Evolutionary conservation across 2,797 vertebrate species (phyloP).

Genomic region (Gobio occitaniae): DNA sequence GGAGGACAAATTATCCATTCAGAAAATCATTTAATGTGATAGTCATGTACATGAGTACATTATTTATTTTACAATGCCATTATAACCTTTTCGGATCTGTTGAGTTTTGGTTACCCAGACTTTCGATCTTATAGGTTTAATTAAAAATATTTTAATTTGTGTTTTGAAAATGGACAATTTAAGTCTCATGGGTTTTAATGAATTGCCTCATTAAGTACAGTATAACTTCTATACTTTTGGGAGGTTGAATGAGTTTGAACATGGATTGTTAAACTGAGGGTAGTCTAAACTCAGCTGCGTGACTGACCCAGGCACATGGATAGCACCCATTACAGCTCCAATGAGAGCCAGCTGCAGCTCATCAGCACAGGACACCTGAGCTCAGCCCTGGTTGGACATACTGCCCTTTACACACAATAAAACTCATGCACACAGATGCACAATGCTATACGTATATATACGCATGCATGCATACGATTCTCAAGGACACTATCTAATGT

Average conservation of each 20-base stretch:
- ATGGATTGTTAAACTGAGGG: slow-evolving; percentile 28
- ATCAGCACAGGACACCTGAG: slow-evolving; percentile 61
- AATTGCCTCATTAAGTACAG: slow-evolving; percentile 10
- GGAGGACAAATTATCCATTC: slow-evolving; percentile 16
- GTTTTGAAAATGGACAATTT: neutral
- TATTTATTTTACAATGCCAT: neutral
- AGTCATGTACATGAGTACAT: neutral
- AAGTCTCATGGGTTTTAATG: slow-evolving; percentile 1
- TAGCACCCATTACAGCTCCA: slow-evolving; percentile 54
- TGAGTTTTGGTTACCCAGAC: neutral
- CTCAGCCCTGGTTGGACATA: slow-evolving; percentile 52
- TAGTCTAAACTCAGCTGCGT: slow-evolving; percentile 52
- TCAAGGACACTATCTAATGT: slow-evolving; percentile 32
- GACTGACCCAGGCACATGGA: slow-evolving; percentile 56
- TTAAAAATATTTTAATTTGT: neutral
- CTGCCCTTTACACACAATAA: slow-evolving; percentile 35
- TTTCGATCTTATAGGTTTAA: neutral
- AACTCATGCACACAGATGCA: slow-evolving; percentile 36
- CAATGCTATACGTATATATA: slow-evolving; percentile 8
- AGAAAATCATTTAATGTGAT: slow-evolving; percentile 2
- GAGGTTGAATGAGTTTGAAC: slow-evolving; percentile 31
- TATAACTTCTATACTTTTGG: slow-evolving; percentile 22
- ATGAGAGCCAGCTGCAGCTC: slow-evolving; percentile 60
- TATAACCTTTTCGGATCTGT: neutral
- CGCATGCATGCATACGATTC: slow-evolving; percentile 27